phyloP scores from a whole-genome alignment of 2,113 vertebrate genomes.

The Uria lomvia region DNA sequence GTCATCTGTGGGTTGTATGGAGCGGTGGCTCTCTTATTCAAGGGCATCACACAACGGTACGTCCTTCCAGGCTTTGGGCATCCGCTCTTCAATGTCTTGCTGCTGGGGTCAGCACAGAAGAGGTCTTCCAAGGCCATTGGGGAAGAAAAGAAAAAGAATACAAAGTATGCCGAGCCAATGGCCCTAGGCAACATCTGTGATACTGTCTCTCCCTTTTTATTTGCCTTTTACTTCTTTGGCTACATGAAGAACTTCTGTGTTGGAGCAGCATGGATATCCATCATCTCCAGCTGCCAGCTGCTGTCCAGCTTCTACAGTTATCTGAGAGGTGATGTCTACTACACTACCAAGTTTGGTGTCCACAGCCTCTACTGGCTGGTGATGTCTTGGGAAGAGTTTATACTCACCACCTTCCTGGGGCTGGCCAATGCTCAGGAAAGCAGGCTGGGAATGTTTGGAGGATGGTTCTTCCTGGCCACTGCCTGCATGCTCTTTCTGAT shows the following conservation, averaged over 20 bases:
- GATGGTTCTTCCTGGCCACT: constrained; percentile 83
- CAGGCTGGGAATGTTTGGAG: constrained; percentile 77
- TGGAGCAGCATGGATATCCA: constrained; percentile 81
- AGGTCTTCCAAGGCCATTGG: constrained; percentile 70
- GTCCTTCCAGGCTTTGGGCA: constrained; percentile 85
- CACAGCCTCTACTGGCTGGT: constrained; percentile 85
- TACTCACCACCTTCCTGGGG: constrained; percentile 51
- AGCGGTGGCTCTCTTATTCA: constrained; percentile 78
- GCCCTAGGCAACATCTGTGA: constrained; percentile 85
- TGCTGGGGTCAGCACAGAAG: constrained; percentile 78
- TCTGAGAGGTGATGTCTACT: constrained; percentile 81
- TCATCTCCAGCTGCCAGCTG: constrained; percentile 79
- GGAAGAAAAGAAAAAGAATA: constrained; percentile 88
- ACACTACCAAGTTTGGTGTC: constrained; percentile 82
- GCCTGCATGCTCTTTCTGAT: constrained; percentile 75
- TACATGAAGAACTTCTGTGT: constrained; percentile 77
- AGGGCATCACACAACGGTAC: constrained; percentile 84
- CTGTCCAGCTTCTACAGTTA: constrained; percentile 84
- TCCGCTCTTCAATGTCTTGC: constrained; percentile 85
- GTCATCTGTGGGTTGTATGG: constrained; percentile 82
- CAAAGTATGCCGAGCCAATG: constrained; percentile 89
- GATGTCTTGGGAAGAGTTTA: constrained; percentile 86
- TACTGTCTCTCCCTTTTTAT: constrained; percentile 79
- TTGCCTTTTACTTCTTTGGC: constrained; percentile 85
- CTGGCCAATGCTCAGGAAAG: neutral